phyloP scores from a whole-genome alignment of 2,888 invertebrate genomes.

The Hirtodrosophila duncani region DNA sequence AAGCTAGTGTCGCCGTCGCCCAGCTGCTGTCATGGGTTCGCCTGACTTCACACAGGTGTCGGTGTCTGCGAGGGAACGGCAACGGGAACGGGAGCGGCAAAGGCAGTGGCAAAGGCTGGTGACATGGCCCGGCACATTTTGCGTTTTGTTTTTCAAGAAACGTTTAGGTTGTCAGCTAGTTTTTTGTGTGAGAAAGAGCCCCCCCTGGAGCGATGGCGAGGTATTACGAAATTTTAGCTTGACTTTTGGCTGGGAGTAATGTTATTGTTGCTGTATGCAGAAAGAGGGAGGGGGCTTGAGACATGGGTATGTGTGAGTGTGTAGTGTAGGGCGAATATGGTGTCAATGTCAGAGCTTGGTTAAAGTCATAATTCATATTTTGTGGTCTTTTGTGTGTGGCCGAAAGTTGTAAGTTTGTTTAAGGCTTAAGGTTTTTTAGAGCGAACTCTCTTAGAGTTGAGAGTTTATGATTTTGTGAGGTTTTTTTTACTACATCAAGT shows the following conservation, averaged over 20 bases:
- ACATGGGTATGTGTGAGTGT: not conserved
- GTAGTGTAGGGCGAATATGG: slow-evolving; percentile 6
- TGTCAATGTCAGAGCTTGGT: slow-evolving; percentile 44
- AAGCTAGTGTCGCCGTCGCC: slow-evolving; percentile 32
- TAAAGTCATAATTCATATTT: slow-evolving; percentile 48
- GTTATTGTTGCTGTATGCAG: slow-evolving; percentile 39
- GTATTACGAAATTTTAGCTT: slow-evolving; percentile 22
- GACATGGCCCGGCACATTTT: slow-evolving; percentile 56
- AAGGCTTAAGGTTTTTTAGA: slow-evolving; percentile 3
- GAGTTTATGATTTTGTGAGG: too few species aligned
- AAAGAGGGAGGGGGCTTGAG: not conserved
- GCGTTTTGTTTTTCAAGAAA: slow-evolving; percentile 58
- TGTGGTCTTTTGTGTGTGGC: slow-evolving; percentile 12
- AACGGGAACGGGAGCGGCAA: not conserved
- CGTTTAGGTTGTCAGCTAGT: slow-evolving; percentile 67
- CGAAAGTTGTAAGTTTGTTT: slow-evolving; percentile 36
- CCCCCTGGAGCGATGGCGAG: slow-evolving; percentile 7
- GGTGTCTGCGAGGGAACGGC: not conserved
- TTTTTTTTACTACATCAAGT: too few species aligned
- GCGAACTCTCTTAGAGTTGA: too few species aligned
- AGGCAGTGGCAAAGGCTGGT: slow-evolving; percentile 14
- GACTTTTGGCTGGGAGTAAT: slow-evolving; percentile 28
- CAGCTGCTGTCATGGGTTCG: slow-evolving; percentile 57
- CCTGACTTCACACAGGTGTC: slow-evolving; percentile 66
- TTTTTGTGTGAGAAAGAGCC: slow-evolving; percentile 30